phyloP scores from a whole-genome alignment of 2,888 invertebrate species.

The Acrobasis repandana region DNA sequence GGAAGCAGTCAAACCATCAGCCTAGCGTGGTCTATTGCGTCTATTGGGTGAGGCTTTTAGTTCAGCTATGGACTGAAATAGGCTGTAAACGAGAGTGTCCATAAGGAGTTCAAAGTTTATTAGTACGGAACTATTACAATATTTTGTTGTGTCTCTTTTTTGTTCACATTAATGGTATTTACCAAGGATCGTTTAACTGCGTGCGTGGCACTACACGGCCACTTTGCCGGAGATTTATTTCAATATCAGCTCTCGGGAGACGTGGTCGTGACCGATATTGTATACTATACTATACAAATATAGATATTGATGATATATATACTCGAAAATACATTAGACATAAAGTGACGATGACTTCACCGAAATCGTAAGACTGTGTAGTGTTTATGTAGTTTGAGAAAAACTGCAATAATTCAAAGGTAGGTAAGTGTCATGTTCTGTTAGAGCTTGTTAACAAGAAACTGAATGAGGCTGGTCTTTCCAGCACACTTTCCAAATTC shows the following conservation, averaged over 20 bases:
- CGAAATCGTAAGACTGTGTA: constrained; percentile 14
- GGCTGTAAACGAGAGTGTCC: no score
- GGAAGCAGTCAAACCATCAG: no score
- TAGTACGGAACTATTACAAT: no score
- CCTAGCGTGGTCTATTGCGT: no score
- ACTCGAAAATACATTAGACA: background rate
- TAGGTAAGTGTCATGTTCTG: background rate
- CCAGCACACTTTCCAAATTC: no score
- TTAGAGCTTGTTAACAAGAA: no score
- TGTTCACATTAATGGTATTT: constrained; percentile 9
- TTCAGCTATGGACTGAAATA: no score
- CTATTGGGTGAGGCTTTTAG: no score
- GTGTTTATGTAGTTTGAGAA: constrained; percentile 26
- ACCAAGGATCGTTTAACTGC: constrained; percentile 14
- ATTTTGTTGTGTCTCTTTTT: background rate
- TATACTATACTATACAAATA: no score
- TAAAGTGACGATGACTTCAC: constrained; percentile 8
- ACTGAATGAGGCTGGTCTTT: no score
- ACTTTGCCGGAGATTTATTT: constrained; percentile 49
- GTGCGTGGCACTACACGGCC: constrained; percentile 37
- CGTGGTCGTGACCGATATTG: constrained; percentile 43
- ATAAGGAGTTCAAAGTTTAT: no score
- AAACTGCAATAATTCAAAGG: background rate
- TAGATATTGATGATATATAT: no score
- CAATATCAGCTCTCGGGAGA: constrained; percentile 53